Conservation (phyloP, 2,888 invertebrate species). For the Sesia bembeciformis region DNA sequence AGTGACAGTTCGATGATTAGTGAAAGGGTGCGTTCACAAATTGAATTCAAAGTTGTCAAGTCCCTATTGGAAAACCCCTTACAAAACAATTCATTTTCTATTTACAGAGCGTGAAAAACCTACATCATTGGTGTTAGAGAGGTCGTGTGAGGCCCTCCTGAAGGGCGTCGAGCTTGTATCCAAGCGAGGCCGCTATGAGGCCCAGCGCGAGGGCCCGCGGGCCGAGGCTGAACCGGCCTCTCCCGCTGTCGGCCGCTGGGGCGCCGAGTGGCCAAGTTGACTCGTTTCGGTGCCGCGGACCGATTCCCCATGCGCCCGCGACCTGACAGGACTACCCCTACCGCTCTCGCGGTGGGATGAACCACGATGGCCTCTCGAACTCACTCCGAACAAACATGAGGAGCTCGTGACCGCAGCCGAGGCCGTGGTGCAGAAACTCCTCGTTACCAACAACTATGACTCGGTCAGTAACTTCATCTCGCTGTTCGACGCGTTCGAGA, state of each 20-base stretch:
- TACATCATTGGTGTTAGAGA: conserved; percentile 77
- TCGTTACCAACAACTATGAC: conserved; percentile 91
- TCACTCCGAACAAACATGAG: conserved; percentile 78
- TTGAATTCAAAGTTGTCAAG: too few relatives aligned
- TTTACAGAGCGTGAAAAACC: conserved; percentile 84
- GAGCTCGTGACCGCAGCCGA: conserved; percentile 86
- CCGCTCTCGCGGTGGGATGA: conserved; percentile 49
- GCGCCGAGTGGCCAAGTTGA: conserved; percentile 98
- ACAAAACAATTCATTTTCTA: conserved; percentile 1
- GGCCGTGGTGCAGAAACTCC: conserved; percentile 83
- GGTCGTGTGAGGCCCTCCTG: conserved; percentile 76
- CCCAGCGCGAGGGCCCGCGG: conserved; percentile 32
- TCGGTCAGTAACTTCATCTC: conserved; percentile 89
- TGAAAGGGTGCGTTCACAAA: too few relatives aligned
- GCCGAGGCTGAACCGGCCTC: conserved; percentile 73
- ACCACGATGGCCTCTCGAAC: conserved; percentile 46
- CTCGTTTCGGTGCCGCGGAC: conserved; percentile 79
- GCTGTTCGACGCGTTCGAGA: conserved; percentile 78
- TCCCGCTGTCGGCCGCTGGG: conserved; percentile 92
- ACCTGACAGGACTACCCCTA: conserved; percentile 38
- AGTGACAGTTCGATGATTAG: too few relatives aligned
- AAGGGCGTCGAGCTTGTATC: conserved; percentile 66
- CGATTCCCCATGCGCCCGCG: conserved; percentile 36
- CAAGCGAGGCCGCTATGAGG: conserved; percentile 39
- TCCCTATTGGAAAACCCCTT: conserved; percentile 1